Evolutionary conservation across 2,888 invertebrate genomes (phyloP).

Genomic region (Anorthoa munda): DNA sequence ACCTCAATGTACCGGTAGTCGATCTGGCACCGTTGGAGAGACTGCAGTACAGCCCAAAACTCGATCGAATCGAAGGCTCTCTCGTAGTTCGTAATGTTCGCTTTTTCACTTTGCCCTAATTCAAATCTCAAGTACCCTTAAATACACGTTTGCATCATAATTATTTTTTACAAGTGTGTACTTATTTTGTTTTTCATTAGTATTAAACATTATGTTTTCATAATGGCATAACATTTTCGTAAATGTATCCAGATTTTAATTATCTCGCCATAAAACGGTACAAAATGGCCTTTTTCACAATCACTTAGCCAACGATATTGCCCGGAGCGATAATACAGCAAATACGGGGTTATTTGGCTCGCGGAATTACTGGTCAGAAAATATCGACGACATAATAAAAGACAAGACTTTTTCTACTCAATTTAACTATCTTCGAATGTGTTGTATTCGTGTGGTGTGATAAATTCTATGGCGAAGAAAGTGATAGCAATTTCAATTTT

Average conservation of each 20-base stretch:
- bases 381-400: conserved; percentile 76
- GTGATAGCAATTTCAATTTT: background rate
- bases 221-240: conserved; percentile 5
- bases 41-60: too few relatives aligned
- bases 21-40: too few relatives aligned
- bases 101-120: background rate
- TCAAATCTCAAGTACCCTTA: background rate
- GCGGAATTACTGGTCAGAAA: conserved; percentile 77
- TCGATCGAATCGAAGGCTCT: too few relatives aligned
- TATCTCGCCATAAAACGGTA: conserved; percentile 41
- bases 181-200: conserved; percentile 7
- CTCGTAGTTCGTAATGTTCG: too few relatives aligned
- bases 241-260: conserved; percentile 40
- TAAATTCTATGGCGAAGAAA: conserved; percentile 19
- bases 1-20: too few relatives aligned
- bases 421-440: conserved; percentile 52
- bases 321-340: conserved; percentile 66
- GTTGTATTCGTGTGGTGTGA: conserved; percentile 38
- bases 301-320: conserved; percentile 61
- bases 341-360: conserved; percentile 75
- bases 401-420: conserved; percentile 60
- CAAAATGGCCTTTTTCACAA: conserved; percentile 56
- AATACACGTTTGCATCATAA: conserved; percentile 3
- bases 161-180: background rate
- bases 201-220: conserved; percentile 9